These are phyloP conservation scores for Ptycholaimellus sp. DNA, from an alignment of 2,888 invertebrate genomes.

Conservation along the genomic window DNA sequence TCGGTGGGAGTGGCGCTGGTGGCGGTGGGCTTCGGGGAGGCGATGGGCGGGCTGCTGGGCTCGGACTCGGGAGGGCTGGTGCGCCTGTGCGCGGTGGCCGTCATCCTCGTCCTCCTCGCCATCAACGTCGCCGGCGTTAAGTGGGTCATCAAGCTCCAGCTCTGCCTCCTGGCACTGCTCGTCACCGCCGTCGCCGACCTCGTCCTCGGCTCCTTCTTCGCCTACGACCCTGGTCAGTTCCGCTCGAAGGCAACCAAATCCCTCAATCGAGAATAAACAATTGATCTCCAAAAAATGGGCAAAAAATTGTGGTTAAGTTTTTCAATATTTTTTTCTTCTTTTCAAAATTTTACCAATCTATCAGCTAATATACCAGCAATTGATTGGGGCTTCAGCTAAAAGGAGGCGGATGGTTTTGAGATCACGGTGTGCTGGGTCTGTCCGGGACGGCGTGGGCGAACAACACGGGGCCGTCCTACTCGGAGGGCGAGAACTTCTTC, in stretches of 20 bases:
- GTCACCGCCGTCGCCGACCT: slow-evolving; percentile 72
- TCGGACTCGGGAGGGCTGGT: slow-evolving; percentile 25
- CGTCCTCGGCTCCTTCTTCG: slow-evolving; percentile 67
- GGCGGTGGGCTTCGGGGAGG: slow-evolving; percentile 86
- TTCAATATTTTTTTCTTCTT: not conserved
- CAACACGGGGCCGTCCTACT: slow-evolving; percentile 43
- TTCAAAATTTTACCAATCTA: not conserved
- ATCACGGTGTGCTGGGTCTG: slow-evolving; percentile 63
- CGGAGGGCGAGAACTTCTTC: slow-evolving; percentile 57
- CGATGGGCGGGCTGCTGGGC: slow-evolving; percentile 60
- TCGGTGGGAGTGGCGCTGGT: slow-evolving; percentile 85
- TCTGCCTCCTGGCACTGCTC: slow-evolving; percentile 56
- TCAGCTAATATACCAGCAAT: not conserved
- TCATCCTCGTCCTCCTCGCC: slow-evolving; percentile 26
- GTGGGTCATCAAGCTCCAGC: slow-evolving; percentile 87
- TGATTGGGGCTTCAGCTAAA: not conserved
- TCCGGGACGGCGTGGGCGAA: slow-evolving; percentile 44
- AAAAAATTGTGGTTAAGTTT: not conserved
- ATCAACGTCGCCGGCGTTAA: slow-evolving; percentile 90
- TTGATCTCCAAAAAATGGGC: not conserved
- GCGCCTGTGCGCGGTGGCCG: not conserved
- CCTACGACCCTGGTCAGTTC: slow-evolving; percentile 42
- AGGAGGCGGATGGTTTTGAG: slow-evolving; percentile 31
- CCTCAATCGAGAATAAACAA: not conserved
- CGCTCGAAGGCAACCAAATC: no score